Conservation (phyloP, 2,888 invertebrate genomes). For the Andrena camellia region DNA sequence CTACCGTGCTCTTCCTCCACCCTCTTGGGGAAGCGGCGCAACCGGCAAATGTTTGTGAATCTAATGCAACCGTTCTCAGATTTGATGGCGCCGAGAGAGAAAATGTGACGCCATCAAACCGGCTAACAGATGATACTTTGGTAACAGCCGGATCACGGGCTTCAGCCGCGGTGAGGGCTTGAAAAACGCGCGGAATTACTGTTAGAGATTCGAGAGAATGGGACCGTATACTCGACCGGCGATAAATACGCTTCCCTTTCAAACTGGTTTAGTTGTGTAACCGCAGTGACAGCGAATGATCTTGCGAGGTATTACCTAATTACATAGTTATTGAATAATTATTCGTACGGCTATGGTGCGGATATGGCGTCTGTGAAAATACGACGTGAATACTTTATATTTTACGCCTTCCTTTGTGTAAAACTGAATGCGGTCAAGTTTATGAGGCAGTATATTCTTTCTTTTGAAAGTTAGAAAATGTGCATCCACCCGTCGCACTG, state of each 20-base stretch:
- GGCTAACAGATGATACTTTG: slow-evolving; percentile 50
- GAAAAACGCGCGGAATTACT: not conserved
- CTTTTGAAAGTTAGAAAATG: slow-evolving; percentile 23
- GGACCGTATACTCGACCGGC: not conserved
- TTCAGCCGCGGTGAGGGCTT: not conserved
- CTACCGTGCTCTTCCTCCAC: slow-evolving; percentile 49
- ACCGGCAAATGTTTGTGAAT: slow-evolving; percentile 75
- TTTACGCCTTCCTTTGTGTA: not conserved
- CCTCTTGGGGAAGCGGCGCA: slow-evolving; percentile 61
- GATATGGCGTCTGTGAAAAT: not conserved
- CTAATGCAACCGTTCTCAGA: slow-evolving; percentile 74
- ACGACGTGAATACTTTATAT: not conserved
- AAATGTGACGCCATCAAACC: slow-evolving; percentile 36
- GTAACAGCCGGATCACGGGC: slow-evolving; percentile 38
- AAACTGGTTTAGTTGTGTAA: no score
- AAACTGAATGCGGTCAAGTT: slow-evolving; percentile 14
- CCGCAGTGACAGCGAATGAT: not conserved
- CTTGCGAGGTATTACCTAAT: not conserved
- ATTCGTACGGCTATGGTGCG: not conserved
- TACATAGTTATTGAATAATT: not conserved
- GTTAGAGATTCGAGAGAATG: slow-evolving; percentile 4
- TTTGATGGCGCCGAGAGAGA: slow-evolving; percentile 64
- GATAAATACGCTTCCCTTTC: not conserved
- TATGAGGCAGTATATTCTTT: not conserved
- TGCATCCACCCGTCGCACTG: slow-evolving; percentile 18